phyloP scores from a whole-genome alignment of 2,113 vertebrate species.

The Ploceus nigricollis region DNA sequence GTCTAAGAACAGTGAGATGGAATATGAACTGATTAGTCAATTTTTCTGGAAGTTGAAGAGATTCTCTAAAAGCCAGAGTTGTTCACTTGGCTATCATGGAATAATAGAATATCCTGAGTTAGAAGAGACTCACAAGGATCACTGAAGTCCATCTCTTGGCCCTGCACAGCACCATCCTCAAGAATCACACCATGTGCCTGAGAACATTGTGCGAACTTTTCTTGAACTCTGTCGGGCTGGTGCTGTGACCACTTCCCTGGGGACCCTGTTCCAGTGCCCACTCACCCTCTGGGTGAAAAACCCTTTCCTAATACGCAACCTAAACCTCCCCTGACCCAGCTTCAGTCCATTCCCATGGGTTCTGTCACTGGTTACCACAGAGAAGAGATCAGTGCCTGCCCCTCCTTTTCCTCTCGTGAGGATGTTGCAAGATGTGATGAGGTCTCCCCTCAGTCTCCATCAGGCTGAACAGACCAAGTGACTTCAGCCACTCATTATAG shows the following conservation, averaged over 20 bases:
- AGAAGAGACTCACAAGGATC: not conserved
- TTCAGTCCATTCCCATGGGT: not conserved
- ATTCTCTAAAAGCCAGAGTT: not conserved
- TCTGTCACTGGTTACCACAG: not conserved
- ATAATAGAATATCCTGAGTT: not conserved
- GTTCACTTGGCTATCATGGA: not conserved
- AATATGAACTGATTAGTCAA: not conserved
- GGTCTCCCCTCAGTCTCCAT: not conserved
- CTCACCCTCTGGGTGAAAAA: not conserved
- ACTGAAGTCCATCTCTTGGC: not conserved
- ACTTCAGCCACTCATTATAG: not conserved
- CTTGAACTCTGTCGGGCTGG: not conserved
- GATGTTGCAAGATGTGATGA: not conserved
- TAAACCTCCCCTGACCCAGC: not conserved
- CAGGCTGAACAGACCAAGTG: not conserved
- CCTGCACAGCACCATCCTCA: not conserved
- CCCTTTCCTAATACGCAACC: not conserved
- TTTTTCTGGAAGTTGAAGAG: not conserved
- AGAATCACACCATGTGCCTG: not conserved
- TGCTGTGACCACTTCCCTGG: not conserved
- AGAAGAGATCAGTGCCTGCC: not conserved
- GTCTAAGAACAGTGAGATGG: rapidly evolving
- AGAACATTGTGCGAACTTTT: not conserved
- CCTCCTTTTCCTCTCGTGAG: rapidly evolving
- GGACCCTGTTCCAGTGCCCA: not conserved